Conservation (phyloP, 1,140 invertebrate species). For the Drosophila albomicans region DNA sequence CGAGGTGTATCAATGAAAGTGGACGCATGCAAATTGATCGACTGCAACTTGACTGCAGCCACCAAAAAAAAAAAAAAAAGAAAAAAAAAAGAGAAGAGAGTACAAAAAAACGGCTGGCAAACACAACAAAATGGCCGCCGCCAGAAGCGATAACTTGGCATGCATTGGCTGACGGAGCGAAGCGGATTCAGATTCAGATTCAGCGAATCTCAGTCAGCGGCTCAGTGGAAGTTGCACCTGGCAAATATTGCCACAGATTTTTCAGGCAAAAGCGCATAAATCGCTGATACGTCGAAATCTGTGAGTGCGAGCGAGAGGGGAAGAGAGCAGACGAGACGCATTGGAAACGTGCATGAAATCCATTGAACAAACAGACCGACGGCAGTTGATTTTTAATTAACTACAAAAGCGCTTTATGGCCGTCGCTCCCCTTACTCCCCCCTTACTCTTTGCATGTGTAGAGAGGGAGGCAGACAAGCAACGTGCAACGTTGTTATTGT, state of each 20-base stretch:
- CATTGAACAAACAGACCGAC: conserved; percentile 84
- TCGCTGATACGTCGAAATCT: conserved; percentile 77
- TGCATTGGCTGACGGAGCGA: conserved; percentile 34
- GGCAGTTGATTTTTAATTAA: conserved; percentile 85
- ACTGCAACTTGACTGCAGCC: conserved; percentile 9
- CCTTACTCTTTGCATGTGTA: conserved; percentile 13
- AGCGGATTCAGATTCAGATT: neutral
- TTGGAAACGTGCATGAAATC: conserved; percentile 83
- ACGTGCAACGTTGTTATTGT: conserved; percentile 43
- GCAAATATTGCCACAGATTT: conserved; percentile 80
- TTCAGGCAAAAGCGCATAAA: conserved; percentile 83
- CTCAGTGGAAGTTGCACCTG: conserved; percentile 12
- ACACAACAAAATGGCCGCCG: conserved; percentile 57
- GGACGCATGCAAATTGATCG: conserved; percentile 37
- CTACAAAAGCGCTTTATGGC: conserved; percentile 81
- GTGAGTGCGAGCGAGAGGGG: neutral
- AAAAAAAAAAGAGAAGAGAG: no score
- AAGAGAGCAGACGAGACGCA: conserved; percentile 10
- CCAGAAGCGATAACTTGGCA: conserved; percentile 45
- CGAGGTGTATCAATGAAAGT: conserved; percentile 50
- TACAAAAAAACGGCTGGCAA: conserved; percentile 44
- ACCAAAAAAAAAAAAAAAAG: neutral
- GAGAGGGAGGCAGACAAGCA: conserved; percentile 4
- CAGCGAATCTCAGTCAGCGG: neutral
- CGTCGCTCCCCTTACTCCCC: neutral